phyloP scores from a whole-genome alignment of 2,797 vertebrate genomes.

The Botia kubotai region DNA sequence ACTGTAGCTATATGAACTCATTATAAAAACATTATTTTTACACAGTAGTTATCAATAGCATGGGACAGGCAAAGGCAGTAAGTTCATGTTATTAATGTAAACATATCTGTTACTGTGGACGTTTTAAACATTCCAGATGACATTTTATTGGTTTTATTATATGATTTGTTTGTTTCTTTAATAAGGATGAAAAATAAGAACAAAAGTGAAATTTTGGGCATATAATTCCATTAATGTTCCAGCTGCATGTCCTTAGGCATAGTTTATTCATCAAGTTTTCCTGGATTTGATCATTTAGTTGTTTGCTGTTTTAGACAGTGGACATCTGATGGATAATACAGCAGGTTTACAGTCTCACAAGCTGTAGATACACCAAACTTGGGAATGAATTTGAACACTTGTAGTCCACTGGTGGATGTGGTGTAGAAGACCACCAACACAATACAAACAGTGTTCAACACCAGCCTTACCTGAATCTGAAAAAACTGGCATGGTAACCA shows the following conservation, averaged over 20 bases:
- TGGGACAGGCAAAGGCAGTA: constrained; percentile 10
- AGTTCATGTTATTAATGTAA: background rate
- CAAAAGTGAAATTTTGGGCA: background rate
- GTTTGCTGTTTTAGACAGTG: background rate
- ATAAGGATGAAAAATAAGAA: background rate
- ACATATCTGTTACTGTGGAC: background rate
- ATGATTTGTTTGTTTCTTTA: constrained; percentile 1
- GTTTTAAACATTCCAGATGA: constrained; percentile 7
- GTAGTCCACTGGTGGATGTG: background rate
- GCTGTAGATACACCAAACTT: constrained; percentile 3
- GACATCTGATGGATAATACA: background rate
- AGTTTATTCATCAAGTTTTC: background rate
- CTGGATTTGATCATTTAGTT: background rate
- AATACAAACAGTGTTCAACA: constrained; percentile 33
- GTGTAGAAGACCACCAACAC: background rate
- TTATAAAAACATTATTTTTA: no score
- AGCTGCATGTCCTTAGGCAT: background rate
- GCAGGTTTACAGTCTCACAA: background rate
- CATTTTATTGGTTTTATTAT: constrained; percentile 13
- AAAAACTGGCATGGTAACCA: constrained; percentile 20
- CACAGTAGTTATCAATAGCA: no score
- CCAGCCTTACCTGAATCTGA: constrained; percentile 27
- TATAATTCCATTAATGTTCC: constrained; percentile 15
- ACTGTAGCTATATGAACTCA: no score
- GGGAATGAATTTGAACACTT: background rate